Evolutionary conservation across 1,140 invertebrate genomes (phyloP).

Genomic region (Orius laevigatus): DNA sequence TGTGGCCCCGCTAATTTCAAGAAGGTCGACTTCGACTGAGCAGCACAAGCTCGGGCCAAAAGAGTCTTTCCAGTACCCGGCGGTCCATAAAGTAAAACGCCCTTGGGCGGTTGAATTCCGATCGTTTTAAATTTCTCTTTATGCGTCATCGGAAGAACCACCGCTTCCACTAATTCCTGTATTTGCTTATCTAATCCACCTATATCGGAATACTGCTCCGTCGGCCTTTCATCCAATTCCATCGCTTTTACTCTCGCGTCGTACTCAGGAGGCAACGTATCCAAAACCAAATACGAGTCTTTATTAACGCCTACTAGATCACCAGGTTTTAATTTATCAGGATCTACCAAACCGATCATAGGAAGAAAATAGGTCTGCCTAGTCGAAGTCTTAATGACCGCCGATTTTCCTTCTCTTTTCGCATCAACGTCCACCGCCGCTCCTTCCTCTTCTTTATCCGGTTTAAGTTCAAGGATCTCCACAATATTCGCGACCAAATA

Average conservation of each 20-base stretch:
- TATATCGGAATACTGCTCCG: conserved; percentile 97
- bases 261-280: conserved; percentile 92
- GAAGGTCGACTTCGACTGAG: conserved; percentile 97
- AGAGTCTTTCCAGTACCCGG: conserved; percentile 86
- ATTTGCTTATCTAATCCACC: conserved; percentile 98
- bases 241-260: conserved; percentile 97
- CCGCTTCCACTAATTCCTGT: conserved; percentile 82
- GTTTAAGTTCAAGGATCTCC: conserved; percentile 90
- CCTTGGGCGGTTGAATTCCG: conserved; percentile 96
- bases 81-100: conserved; percentile 71
- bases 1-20: conserved; percentile 90
- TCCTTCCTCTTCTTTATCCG: conserved; percentile 84
- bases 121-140: conserved; percentile 96
- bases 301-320: conserved; percentile 98
- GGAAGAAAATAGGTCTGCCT: conserved; percentile 96
- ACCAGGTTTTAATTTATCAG: conserved; percentile 92
- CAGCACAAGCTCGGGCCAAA: conserved; percentile 88
- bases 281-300: conserved; percentile 93
- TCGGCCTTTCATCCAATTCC: conserved; percentile 97
- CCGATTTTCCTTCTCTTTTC: conserved; percentile 95
- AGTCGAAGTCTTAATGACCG: conserved; percentile 97
- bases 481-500: conserved; percentile 98
- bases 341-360: conserved; percentile 93
- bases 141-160: conserved; percentile 97
- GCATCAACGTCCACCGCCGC: conserved; percentile 95